Base-by-base conservation (phyloP, 2,797 vertebrate species). In the Picus viridis region DNA sequence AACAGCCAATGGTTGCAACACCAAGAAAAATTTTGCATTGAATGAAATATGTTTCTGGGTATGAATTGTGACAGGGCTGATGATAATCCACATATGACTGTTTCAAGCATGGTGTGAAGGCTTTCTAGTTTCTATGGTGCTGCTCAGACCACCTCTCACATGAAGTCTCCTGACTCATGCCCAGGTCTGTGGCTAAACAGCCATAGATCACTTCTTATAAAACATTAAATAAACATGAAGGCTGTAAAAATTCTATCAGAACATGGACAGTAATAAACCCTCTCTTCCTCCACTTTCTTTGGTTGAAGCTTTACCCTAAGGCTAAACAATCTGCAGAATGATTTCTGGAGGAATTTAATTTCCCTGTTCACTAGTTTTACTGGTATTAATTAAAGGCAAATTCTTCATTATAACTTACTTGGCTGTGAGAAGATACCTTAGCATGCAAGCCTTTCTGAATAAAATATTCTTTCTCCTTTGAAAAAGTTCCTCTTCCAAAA, bases 301-400 rank as follows among this genome's bases (percentile, higher is more conserved):
- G 88, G 2, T 2, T 67, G 62, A 81, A 58, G 30, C 5, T 88
- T 88, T 84, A 88, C 79, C 79, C 71, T 87, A 53, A 84, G 65
- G 87, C 83, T 81, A 94, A 92, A 83, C 19, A 61, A 73, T 89
- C 57, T 87, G 36, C 30, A 90, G 87, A 90, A 92, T 92, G 90
- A 57, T 67, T 94, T 93, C 57, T 89, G 83, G 30, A 87, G 71
- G 45, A 94, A 87, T 94, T 94, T 94, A 88, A 96, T 96, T 97
- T 96, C 93, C 86, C 78, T 90, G 75, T 90, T 96, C 94, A 93
- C 45, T 94, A 96, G 83, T 90, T 95, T 94, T 76, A 76, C 81
- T 88, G 88, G 57, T 81, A 94, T 95, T 95, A 96, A 96, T 95
- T 94, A 93, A 95, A 92, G 94, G 57, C 32, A 93, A 93, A 78